phyloP scores from a whole-genome alignment of 2,113 vertebrate genomes.

The Dasyornis broadbenti region DNA sequence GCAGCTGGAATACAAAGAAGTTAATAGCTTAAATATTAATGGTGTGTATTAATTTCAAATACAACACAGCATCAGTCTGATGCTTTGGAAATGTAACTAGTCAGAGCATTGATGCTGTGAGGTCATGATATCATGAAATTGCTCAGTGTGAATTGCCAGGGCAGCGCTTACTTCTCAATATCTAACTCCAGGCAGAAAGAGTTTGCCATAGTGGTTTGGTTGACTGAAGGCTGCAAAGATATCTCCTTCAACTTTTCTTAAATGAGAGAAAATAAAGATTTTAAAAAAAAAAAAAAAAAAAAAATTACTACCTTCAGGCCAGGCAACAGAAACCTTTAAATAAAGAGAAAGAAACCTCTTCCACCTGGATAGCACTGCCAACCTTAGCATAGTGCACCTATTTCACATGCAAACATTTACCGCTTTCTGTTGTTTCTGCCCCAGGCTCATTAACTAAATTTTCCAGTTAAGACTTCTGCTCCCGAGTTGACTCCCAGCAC shows the following conservation, averaged over 20 bases:
- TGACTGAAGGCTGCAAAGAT: background rate
- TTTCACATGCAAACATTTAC: background rate
- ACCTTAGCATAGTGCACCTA: background rate
- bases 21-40: conserved; percentile 26
- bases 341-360: background rate
- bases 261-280: background rate
- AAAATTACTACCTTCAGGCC: background rate
- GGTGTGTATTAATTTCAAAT: background rate
- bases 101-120: background rate
- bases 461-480: background rate
- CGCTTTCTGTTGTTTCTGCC: background rate
- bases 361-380: background rate
- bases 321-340: background rate
- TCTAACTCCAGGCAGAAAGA: background rate
- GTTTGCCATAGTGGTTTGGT: background rate
- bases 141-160: background rate
- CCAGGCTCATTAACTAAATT: background rate
- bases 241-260: background rate
- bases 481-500: background rate
- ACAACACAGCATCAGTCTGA: background rate
- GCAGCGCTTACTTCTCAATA: background rate
- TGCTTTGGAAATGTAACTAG: background rate
- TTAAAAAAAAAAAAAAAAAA: background rate
- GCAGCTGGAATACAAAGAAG: background rate
- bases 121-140: background rate